A percentile compares a stretch with the other conserved stretches of the same genome.
Evolutionary conservation across 53 echinoderm and acorn worm species (phyloP).

Genomic region (Mesocentrotus franciscanus): DNA sequence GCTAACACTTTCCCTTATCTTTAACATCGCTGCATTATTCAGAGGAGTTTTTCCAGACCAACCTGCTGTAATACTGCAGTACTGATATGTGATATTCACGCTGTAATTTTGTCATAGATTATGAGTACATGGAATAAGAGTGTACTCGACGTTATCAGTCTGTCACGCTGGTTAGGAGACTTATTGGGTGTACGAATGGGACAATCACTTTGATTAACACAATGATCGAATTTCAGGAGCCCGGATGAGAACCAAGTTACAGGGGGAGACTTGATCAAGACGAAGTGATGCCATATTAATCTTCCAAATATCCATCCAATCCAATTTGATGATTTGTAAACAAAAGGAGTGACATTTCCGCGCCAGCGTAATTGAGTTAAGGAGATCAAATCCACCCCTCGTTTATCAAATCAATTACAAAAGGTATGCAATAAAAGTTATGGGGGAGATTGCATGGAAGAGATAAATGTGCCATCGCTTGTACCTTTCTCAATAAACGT

Average conservation of each 20-base stretch:
- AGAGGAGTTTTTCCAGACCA: not conserved
- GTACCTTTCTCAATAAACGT: slow-evolving; percentile 59
- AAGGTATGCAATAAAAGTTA: slow-evolving; percentile 65
- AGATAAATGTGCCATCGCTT: slow-evolving; percentile 58
- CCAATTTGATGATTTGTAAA: slow-evolving; percentile 67
- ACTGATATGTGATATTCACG: not conserved
- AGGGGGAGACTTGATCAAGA: slow-evolving; percentile 31
- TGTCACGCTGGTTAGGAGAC: slow-evolving; percentile 7
- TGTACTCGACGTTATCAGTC: not conserved
- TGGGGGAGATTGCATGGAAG: slow-evolving; percentile 41
- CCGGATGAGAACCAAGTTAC: not conserved
- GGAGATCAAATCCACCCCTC: slow-evolving; percentile 62
- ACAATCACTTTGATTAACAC: slow-evolving; percentile 65
- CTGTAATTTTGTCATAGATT: not conserved
- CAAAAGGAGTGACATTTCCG: slow-evolving; percentile 62
- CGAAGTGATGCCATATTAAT: slow-evolving; percentile 67
- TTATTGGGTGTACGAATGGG: not conserved
- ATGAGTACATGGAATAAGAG: not conserved
- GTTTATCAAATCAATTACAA: slow-evolving; percentile 68
- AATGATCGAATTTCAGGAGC: slow-evolving; percentile 63
- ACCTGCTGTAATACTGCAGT: not conserved
- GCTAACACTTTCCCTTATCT: too few relatives aligned
- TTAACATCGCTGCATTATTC: too few relatives aligned
- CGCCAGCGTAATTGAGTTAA: slow-evolving; percentile 63
- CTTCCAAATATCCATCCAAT: slow-evolving; percentile 61